Evolutionary conservation across 2,888 invertebrate species (phyloP).

Genomic region (Agriopis marginaria): DNA sequence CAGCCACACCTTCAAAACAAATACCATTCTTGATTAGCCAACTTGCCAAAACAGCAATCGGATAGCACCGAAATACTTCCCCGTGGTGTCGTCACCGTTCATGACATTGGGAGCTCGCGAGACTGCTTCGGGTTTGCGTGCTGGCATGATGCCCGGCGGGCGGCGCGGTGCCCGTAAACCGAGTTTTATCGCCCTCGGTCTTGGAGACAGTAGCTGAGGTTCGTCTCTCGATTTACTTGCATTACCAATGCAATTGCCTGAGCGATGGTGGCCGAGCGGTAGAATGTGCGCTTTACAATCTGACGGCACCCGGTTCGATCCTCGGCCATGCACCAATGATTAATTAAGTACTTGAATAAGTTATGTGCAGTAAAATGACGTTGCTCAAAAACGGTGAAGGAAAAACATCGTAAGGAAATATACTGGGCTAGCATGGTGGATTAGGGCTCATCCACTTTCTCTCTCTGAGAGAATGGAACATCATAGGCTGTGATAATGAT

Average conservation of each 20-base stretch:
- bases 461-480: no score
- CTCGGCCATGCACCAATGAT: no score
- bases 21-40: slow-evolving; percentile 19
- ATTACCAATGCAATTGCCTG: neutral
- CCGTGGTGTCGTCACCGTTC: slow-evolving; percentile 40
- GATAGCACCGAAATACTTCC: slow-evolving; percentile 42
- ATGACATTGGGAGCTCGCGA: slow-evolving; percentile 42
- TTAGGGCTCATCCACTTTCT: no score
- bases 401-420: no score
- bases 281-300: no score
- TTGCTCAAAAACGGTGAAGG: no score
- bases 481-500: no score
- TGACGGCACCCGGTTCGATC: no score
- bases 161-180: slow-evolving; percentile 36
- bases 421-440: no score
- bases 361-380: no score
- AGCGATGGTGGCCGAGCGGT: no score
- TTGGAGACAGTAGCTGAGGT: slow-evolving; percentile 25
- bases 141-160: slow-evolving; percentile 39
- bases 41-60: slow-evolving; percentile 42
- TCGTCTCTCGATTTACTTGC: neutral
- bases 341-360: no score
- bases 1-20: slow-evolving; percentile 27
- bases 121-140: slow-evolving; percentile 31
- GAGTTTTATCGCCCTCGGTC: slow-evolving; percentile 36